These are phyloP conservation scores for Brachionus plicatilis DNA, from an alignment of 1,140 invertebrate genomes.

Conservation along the genomic window DNA sequence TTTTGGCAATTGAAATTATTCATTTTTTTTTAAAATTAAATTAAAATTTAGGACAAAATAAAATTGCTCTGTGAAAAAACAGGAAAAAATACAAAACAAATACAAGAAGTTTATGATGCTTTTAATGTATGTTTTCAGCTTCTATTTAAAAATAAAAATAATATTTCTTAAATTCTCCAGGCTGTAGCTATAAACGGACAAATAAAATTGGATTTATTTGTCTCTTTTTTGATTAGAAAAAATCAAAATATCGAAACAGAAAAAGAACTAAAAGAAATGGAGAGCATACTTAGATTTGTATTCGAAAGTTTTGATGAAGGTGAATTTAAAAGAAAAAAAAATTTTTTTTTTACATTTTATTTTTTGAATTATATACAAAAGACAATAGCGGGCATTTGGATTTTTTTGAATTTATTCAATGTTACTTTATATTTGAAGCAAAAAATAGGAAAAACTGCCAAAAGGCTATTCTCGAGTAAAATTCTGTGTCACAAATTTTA, in stretches of 20 bases:
- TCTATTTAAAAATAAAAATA: background rate
- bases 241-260: background rate
- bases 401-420: background rate
- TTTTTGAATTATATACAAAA: background rate
- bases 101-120: background rate
- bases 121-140: background rate
- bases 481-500: background rate
- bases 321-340: background rate
- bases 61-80: background rate
- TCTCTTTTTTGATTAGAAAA: background rate
- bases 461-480: background rate
- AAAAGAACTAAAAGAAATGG: background rate
- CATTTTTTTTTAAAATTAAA: background rate
- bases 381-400: background rate
- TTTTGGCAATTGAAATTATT: background rate
- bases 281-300: background rate
- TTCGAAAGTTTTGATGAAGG: constrained; percentile 12
- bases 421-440: constrained; percentile 13
- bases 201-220: background rate
- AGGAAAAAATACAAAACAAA: background rate
- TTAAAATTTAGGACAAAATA: background rate
- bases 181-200: background rate
- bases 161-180: background rate
- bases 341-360: background rate
- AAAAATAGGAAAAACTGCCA: background rate